Evolutionary conservation across 2,888 invertebrate species (phyloP).

Genomic region (Teleogryllus oceanicus): DNA sequence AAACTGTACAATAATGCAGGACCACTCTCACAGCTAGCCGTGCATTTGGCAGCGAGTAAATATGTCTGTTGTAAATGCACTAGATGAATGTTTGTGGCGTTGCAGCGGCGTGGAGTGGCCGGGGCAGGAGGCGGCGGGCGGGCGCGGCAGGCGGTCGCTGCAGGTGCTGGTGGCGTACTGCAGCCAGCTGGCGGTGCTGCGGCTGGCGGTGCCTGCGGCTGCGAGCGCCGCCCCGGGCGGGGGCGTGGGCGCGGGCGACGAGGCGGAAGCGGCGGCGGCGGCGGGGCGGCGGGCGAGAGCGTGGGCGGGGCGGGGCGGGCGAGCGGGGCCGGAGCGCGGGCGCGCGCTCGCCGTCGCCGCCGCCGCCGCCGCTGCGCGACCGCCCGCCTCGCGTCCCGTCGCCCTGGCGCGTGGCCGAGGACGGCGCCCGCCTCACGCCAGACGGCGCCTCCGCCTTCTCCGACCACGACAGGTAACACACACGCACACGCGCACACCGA

Average conservation of each 20-base stretch:
- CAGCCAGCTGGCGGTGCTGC: slow-evolving; percentile 50
- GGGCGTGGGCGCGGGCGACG: neutral
- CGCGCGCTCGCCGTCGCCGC: slow-evolving; percentile 29
- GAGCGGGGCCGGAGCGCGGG: neutral
- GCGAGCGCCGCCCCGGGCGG: neutral
- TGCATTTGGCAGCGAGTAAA: too few relatives aligned
- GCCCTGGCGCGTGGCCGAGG: slow-evolving; percentile 38
- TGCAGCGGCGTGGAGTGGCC: slow-evolving; percentile 18
- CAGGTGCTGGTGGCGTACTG: slow-evolving; percentile 56
- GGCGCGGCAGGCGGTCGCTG: slow-evolving; percentile 46
- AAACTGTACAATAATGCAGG: too few relatives aligned
- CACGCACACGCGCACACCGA: neutral
- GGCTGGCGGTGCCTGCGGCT: slow-evolving; percentile 26
- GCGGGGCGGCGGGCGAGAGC: neutral
- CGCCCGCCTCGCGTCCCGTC: slow-evolving; percentile 39
- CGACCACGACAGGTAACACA: neutral
- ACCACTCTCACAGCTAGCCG: too few relatives aligned
- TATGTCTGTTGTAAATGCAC: too few relatives aligned
- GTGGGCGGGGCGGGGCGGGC: neutral
- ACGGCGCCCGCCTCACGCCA: slow-evolving; percentile 28
- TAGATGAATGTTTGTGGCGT: neutral
- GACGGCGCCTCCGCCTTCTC: slow-evolving; percentile 23
- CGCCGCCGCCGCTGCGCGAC: slow-evolving; percentile 39
- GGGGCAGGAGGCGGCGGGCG: neutral
- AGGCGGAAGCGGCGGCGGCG: neutral